Evolutionary conservation across 2,113 vertebrate genomes (phyloP), one percentile per base, ranked within the genome.

Genomic region (Erinaceus europaeus): DNA sequence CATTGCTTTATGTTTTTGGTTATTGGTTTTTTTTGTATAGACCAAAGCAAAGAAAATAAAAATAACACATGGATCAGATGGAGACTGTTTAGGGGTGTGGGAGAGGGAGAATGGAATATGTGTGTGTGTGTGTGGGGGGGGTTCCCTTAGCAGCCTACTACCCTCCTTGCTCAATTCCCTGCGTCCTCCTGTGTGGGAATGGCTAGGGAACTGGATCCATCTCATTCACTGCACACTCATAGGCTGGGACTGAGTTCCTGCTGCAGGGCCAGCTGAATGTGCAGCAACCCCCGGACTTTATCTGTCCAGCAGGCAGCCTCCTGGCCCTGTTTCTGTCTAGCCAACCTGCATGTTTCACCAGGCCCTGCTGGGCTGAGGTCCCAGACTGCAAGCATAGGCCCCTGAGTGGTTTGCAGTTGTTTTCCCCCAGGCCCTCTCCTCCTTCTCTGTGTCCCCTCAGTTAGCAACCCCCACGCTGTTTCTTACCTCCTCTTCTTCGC

Each of bases 1-100:
- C 68, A 81, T 55, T 29, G 96, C 97, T 97, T 95, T 95, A 95
- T 94, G 96, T 96, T 93, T 92, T 96, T 91, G 93, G 94, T 94
- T 95, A 91, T 94, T 91, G 97, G 95, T 96, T 97, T 91, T 61
- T 97, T 97, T 97, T 97, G 97, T 98, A 97, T 97, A 97, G 96
- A 97, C 97, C 97, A 97, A 98, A 98, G 97, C 97, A 96, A 96
- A 96, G 90, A 95, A 84, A 95, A 97, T 97, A 98, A 97, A 97
- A 96, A 82, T 85, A 64, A 95, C 93, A 96, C 96, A 93, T 25
- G 75, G 62, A 89, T 78, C 68, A 4, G 8, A 0, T 48, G 64
- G 76, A 61, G 11, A 7, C 38, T 68, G 6, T 89, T 46, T 4
- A 29, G 67, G 17, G 36, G 64, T 9, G 18, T 46, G 46, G 17